phyloP scores from a whole-genome alignment of 2,797 vertebrate species.

The Aselliscus stoliczkanus region DNA sequence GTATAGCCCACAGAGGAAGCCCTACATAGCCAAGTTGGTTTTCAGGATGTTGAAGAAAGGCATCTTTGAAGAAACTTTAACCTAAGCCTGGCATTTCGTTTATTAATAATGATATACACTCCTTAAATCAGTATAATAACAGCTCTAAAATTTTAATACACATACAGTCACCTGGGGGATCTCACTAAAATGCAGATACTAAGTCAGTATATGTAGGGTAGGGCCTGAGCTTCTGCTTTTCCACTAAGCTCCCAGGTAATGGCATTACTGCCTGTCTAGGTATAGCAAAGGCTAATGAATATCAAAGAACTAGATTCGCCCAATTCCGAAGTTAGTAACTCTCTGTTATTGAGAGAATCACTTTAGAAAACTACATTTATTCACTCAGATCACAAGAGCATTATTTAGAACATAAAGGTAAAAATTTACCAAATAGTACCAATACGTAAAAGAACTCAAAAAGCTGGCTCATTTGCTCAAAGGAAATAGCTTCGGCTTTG shows the following conservation, averaged over 20 bases:
- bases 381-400: not conserved
- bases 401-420: not conserved
- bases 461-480: not conserved
- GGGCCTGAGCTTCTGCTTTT: not conserved
- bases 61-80: constrained; percentile 21
- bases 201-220: not conserved
- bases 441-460: not conserved
- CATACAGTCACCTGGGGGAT: not conserved
- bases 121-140: not conserved
- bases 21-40: not conserved
- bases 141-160: constrained; percentile 3
- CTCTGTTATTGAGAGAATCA: not conserved
- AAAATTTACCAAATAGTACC: not conserved
- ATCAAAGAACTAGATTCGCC: not conserved
- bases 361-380: not conserved
- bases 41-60: not conserved
- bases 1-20: not conserved
- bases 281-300: not conserved
- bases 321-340: not conserved
- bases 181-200: not conserved
- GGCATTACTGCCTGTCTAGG: not conserved
- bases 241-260: not conserved
- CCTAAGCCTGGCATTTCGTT: not conserved
- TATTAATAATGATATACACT: not conserved
- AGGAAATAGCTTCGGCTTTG: constrained; percentile 5